Base-by-base conservation (phyloP, 2,888 invertebrate genomes). In the Amphimallon solstitiale region DNA sequence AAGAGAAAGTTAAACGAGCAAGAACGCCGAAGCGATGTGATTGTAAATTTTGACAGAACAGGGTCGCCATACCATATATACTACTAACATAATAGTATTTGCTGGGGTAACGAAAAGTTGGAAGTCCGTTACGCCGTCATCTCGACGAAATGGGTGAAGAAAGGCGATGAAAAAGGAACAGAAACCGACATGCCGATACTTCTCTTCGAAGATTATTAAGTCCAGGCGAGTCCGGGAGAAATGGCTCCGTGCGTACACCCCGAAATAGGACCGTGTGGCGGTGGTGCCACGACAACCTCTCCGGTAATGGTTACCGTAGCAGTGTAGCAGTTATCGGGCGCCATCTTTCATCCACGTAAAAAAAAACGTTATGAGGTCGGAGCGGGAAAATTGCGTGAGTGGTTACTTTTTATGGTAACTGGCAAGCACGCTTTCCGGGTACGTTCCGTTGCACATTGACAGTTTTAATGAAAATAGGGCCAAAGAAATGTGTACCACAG, bases 341-440 rank as follows among this genome's bases (percentile, higher is more conserved):
- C 54, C 77, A 77, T 78, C 78, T 77, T 77, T 76, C 72, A 72
- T 72, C 73, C 73, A 70, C 76, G 75, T 75, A 77, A 77, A 78
- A 19, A 54, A 43, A 75, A 76, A 69, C 72, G 75, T 77, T 76
- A 76, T 76, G 75, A 71, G 73, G 67, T 70, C 68, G 65, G 56
- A 10, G 34, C 45, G 49, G 71, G 73, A 72, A 78, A 78, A 78
- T 77, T 78, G 77, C 78, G 76, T 76, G 77, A 77, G 77, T 76
- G 77, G 78, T 78, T 77, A 77, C 75, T 77, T 78, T 79, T 79
- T 78, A 78, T 74, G 76, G 74, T 75, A 76, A 78, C 75, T 76
- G 73, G 74, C 74, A 74, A 76, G 77, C 76, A 75, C 74, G 68
- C 35, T 52, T 52, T 34, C 29, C 43, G 23, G 43, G 43, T 34